Percentiles rank a stretch among this genome's conserved stretches.
These are phyloP conservation scores for Neodiprion pinetum DNA, from an alignment of 1,140 invertebrate genomes.

Conservation along the genomic window DNA sequence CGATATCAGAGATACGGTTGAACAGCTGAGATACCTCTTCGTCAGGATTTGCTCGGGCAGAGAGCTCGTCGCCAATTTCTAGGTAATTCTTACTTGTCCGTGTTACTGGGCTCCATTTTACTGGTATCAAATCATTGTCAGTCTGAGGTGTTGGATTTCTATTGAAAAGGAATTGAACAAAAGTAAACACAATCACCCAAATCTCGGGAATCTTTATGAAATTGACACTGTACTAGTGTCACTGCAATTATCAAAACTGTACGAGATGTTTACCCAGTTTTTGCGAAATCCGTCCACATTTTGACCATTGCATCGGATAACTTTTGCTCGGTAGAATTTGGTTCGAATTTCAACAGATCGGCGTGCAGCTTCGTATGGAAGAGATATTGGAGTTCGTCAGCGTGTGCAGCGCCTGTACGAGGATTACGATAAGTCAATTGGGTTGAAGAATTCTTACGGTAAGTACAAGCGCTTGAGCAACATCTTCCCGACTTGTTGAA, in stretches of 20 bases:
- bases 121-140: slow-evolving; percentile 37
- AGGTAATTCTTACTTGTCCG: slow-evolving; percentile 47
- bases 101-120: slow-evolving; percentile 50
- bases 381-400: slow-evolving; percentile 39
- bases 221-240: neutral
- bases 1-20: neutral
- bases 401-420: slow-evolving; percentile 39
- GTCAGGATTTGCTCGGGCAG: slow-evolving; percentile 33
- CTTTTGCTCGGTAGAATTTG: slow-evolving; percentile 36
- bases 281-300: slow-evolving; percentile 60
- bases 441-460: neutral
- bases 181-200: neutral
- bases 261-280: slow-evolving; percentile 39
- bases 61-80: slow-evolving; percentile 43
- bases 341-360: slow-evolving; percentile 8
- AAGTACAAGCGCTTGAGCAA: neutral
- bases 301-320: slow-evolving; percentile 42
- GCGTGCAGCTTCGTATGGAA: slow-evolving; percentile 29
- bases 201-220: neutral
- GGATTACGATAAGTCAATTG: neutral
- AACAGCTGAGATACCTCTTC: slow-evolving; percentile 13
- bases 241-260: slow-evolving; percentile 11
- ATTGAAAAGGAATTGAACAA: slow-evolving; percentile 20
- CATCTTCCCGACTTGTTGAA: neutral
- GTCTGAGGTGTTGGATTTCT: slow-evolving; percentile 56